Evolutionary conservation across 2,797 vertebrate species (phyloP).

Genomic region (Crenuchus spilurus): DNA sequence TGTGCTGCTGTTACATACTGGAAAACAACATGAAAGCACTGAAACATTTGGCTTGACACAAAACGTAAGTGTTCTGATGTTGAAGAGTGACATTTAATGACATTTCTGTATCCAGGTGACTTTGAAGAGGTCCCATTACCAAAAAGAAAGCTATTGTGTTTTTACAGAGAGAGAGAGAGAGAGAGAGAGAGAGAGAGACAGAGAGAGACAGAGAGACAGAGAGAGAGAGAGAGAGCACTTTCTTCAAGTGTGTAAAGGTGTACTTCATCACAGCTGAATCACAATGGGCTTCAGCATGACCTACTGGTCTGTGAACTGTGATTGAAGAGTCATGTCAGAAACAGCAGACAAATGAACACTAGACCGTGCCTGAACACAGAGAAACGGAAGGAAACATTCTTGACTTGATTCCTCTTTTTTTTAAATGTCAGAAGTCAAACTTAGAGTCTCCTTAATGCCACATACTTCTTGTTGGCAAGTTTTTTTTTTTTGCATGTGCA

Average conservation of each 20-base stretch:
- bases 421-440: constrained; percentile 2
- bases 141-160: constrained; percentile 51
- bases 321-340: constrained; percentile 57
- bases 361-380: constrained; percentile 8
- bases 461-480: neutral
- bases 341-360: constrained; percentile 48
- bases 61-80: constrained; percentile 7
- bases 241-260: constrained; percentile 56
- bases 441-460: neutral
- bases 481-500: too few species aligned
- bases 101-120: constrained; percentile 49
- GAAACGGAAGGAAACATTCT: constrained; percentile 26
- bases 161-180: constrained; percentile 27
- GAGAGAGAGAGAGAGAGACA: constrained; percentile 19
- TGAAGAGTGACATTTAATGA: constrained; percentile 57
- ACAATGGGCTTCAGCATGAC: constrained; percentile 54
- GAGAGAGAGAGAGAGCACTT: constrained; percentile 31
- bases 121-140: constrained; percentile 50
- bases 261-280: constrained; percentile 61
- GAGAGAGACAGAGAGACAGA: constrained; percentile 47
- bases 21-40: constrained; percentile 5
- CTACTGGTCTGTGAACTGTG: constrained; percentile 59
- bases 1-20: constrained; percentile 10
- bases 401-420: constrained; percentile 1
- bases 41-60: constrained; percentile 10